Base-by-base conservation (phyloP, 2,797 vertebrate genomes). In the Nothura maculosa region DNA sequence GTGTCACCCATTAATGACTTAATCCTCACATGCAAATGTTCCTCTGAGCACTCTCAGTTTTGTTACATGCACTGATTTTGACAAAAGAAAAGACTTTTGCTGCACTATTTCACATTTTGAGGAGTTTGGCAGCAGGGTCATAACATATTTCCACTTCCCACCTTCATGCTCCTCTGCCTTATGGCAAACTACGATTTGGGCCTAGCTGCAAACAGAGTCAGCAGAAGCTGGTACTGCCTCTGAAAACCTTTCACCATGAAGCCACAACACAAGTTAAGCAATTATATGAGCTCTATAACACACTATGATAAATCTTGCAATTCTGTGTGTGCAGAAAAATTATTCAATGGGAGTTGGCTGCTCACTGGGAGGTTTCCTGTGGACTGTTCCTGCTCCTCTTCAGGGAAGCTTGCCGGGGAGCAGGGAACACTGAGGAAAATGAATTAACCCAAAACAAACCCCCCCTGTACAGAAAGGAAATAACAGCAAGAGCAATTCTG, bases 111-210 rank as follows among this genome's bases (percentile, higher is more conserved):
- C 27, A 42, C 45, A 14, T 47, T 25, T 25, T 5, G 25, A 43
- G 8, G 8, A 68, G 12, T 14, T 45, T 50, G 45, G 64, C 74
- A 42, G 12, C 15, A 19, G 0, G 2, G n/a, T 4, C 25, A 47
- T 36, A 50, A 58, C 19, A 7, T 47, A 38, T 4, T 67, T 77
- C 43, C 38, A 24, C 20, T 48, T 73, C 58, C 32, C 17, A 8
- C 28, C 68, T 6, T 20, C 43, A 10, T 3, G 3, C n/a, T 78
- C 76, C 34, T 75, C 28, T 54, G 0, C 4, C 7, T 69, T 12
- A 2, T 10, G n/a, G 20, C 19, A n/a, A 55, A 12, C 18, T 55
- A 6, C 18, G 18, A 20, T 55, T n/a, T n/a, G 54, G 30, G 30
- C 54, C 54, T 55, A 10, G 6, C 38, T 36, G 27, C 25, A 79